These are phyloP conservation scores for Synanthedon andrenaeformis DNA, from an alignment of 2,888 invertebrate genomes.

Conservation along the genomic window DNA sequence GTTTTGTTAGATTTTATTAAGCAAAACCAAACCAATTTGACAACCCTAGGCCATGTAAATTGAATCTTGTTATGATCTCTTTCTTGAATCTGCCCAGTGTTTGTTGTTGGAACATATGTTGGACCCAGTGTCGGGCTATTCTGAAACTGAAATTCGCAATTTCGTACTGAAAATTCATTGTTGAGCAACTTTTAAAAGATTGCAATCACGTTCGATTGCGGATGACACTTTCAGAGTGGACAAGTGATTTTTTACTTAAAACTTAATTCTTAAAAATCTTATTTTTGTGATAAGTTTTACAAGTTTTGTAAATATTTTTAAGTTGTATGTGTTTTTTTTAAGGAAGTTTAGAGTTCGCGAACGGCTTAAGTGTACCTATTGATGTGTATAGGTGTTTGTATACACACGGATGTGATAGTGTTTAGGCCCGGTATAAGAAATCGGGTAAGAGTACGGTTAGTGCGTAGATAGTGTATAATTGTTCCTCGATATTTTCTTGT, in stretches of 20 bases:
- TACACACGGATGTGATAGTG: conserved; percentile 56
- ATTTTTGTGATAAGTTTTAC: conserved; percentile 59
- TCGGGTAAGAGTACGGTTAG: conserved; percentile 46
- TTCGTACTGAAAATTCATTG: too few relatives aligned
- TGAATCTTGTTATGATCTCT: conserved; percentile 69
- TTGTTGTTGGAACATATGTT: conserved; percentile 55
- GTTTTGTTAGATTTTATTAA: too few relatives aligned
- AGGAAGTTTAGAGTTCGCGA: conserved; percentile 33
- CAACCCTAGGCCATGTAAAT: too few relatives aligned
- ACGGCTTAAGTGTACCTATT: conserved; percentile 39
- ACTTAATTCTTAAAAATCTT: conserved; percentile 19
- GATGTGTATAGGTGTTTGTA: conserved; percentile 5
- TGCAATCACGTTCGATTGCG: too few relatives aligned
- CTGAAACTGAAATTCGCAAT: too few relatives aligned
- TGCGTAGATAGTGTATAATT: conserved; percentile 56
- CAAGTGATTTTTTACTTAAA: conserved; percentile 30
- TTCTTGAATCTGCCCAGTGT: conserved; percentile 67
- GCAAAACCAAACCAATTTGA: conserved; percentile 11
- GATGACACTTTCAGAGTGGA: too few relatives aligned
- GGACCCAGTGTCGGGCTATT: conserved; percentile 17
- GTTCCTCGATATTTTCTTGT: conserved; percentile 52
- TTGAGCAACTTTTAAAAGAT: too few relatives aligned
- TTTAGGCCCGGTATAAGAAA: conserved; percentile 18
- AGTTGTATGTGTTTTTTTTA: conserved; percentile 32
- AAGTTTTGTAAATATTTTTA: conserved; percentile 58